Conservation (phyloP, 2,113 vertebrate genomes). For the Myrmecophaga tridactyla region DNA sequence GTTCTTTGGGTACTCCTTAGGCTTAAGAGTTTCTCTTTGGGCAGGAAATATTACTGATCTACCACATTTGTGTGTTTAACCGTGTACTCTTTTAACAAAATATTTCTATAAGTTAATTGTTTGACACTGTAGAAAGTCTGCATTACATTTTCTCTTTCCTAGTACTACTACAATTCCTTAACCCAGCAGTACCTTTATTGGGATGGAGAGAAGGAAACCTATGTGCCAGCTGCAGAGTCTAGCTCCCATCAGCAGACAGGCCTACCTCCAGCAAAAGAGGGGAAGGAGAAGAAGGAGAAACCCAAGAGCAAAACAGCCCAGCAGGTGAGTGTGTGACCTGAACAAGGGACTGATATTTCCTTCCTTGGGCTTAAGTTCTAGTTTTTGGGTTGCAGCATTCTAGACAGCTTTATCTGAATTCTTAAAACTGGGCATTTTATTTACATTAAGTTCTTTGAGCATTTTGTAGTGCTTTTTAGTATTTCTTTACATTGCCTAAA, state of each 20-base stretch:
- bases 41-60: neutral
- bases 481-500: neutral
- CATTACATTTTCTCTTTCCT: neutral
- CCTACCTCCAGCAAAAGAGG: conserved; percentile 83
- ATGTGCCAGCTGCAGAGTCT: conserved; percentile 89
- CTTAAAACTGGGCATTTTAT: neutral
- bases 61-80: neutral
- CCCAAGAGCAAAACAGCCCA: conserved; percentile 99
- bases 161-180: conserved; percentile 99
- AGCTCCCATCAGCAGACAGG: conserved; percentile 81
- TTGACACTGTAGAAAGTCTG: neutral
- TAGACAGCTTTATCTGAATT: neutral
- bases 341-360: neutral
- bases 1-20: neutral
- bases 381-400: neutral
- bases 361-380: neutral
- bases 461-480: neutral
- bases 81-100: neutral
- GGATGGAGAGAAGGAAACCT: conserved; percentile 96
- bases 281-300: conserved; percentile 98
- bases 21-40: neutral
- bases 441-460: neutral
- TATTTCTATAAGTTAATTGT: neutral
- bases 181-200: conserved; percentile 99
- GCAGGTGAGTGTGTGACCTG: conserved; percentile 85